Conservation (phyloP, 2,888 invertebrate genomes). For the Punctoribates punctum region DNA sequence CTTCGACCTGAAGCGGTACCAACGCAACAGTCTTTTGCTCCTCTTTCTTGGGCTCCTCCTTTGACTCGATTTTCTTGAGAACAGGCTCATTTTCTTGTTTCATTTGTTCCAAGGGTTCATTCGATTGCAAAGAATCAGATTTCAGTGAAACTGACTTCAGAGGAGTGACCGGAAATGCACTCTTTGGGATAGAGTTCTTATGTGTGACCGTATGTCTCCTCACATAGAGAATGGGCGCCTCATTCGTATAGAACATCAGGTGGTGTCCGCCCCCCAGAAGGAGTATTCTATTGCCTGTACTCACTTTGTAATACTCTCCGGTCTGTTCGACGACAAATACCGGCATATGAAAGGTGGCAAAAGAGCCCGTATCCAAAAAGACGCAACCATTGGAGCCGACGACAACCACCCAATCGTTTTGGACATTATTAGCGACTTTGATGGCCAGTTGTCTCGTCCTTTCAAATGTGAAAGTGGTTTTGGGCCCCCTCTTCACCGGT, state of each 20-base stretch:
- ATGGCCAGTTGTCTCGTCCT: background rate
- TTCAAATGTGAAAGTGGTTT: background rate
- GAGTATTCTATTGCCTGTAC: background rate
- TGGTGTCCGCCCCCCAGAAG: background rate
- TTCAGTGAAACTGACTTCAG: no score
- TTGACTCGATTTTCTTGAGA: no score
- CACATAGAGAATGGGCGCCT: background rate
- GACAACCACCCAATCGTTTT: background rate
- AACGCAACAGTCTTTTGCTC: no score
- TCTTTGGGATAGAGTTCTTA: no score
- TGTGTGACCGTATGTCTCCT: no score
- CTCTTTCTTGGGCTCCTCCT: no score
- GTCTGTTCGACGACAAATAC: slow-evolving; percentile 18
- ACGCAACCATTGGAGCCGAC: background rate
- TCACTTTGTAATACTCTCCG: slow-evolving; percentile 1
- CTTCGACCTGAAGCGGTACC: no score
- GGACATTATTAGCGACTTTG: background rate
- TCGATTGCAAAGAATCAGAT: no score
- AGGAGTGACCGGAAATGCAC: no score
- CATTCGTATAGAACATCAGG: background rate
- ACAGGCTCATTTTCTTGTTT: no score
- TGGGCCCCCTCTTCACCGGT: no score
- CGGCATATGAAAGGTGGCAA: background rate
- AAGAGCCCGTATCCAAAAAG: background rate
- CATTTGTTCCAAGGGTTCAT: no score